Conservation (phyloP, 1,140 invertebrate species). For the Elysia chlorotica region DNA sequence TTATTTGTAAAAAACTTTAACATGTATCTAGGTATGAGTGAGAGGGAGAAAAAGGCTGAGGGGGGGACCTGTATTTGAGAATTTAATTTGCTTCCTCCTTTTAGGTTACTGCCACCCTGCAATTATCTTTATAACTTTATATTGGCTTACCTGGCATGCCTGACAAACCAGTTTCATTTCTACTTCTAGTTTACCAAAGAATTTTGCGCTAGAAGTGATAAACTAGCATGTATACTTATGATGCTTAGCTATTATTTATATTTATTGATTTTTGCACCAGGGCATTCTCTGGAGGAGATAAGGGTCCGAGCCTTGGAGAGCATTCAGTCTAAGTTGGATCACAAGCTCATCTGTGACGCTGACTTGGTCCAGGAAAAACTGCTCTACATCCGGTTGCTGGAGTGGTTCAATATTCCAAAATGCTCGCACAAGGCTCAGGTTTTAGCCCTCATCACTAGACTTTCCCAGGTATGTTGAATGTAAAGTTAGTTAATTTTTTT, state of each 20-base stretch:
- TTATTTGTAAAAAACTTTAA: too few relatives aligned
- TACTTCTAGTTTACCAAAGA: not conserved
- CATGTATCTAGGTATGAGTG: too few relatives aligned
- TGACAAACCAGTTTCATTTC: not conserved
- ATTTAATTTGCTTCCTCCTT: too few relatives aligned
- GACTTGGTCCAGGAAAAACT: constrained; percentile 58
- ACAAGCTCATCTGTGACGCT: constrained; percentile 55
- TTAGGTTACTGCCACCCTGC: too few relatives aligned
- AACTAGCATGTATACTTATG: not conserved
- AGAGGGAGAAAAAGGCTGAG: too few relatives aligned
- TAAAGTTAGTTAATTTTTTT: too few relatives aligned
- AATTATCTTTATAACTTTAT: not conserved
- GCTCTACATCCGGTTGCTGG: constrained; percentile 56
- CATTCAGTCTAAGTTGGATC: constrained; percentile 58
- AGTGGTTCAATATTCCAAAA: constrained; percentile 59
- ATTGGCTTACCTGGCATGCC: not conserved
- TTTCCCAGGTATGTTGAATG: constrained; percentile 52
- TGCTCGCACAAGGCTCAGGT: constrained; percentile 48
- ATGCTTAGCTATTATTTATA: not conserved
- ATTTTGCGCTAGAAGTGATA: not conserved
- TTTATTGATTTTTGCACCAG: constrained; percentile 33
- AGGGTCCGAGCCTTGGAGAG: constrained; percentile 55
- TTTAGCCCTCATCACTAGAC: constrained; percentile 39
- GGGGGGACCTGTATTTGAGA: too few relatives aligned
- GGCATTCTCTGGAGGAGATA: constrained; percentile 59